Conservation (phyloP, 2,113 vertebrate species). For the Colius striatus region DNA sequence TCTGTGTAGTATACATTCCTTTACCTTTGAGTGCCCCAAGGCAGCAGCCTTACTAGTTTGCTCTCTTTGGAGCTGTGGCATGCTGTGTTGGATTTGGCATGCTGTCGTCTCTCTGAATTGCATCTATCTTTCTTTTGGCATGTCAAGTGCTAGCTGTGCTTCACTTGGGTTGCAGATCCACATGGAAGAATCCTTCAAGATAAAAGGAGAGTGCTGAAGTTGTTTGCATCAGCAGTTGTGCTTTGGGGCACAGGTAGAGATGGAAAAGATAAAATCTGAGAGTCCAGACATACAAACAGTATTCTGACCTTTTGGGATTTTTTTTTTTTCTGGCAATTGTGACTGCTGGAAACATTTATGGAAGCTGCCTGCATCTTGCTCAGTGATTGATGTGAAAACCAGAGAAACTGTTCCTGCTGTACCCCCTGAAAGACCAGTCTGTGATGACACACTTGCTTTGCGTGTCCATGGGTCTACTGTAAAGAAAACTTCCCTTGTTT, state of each 20-base stretch:
- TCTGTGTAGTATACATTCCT: constrained; percentile 19
- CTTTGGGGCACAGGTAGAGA: background rate
- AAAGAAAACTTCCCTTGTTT: background rate
- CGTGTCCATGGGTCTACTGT: background rate
- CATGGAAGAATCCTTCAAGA: background rate
- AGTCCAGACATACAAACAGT: background rate
- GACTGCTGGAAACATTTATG: background rate
- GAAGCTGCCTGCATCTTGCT: background rate
- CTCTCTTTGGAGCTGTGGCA: background rate
- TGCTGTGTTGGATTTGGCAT: constrained; percentile 1
- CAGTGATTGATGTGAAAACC: background rate
- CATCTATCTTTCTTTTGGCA: background rate
- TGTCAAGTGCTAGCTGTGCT: background rate
- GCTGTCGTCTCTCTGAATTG: background rate
- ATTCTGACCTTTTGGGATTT: background rate
- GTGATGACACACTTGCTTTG: background rate
- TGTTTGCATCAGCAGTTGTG: background rate
- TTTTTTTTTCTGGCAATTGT: background rate
- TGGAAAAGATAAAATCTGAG: background rate
- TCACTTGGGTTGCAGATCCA: background rate
- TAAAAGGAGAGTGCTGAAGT: constrained; percentile 4
- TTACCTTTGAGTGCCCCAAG: background rate
- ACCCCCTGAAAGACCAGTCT: background rate
- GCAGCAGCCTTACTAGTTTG: background rate
- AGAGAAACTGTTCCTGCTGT: constrained; percentile 4